A percentile compares a stretch with the other conserved stretches of the same genome.
Evolutionary conservation across 35 echinoderm and acorn worm species (phyloP).

Genomic region (Ophiothrix spiculata): DNA sequence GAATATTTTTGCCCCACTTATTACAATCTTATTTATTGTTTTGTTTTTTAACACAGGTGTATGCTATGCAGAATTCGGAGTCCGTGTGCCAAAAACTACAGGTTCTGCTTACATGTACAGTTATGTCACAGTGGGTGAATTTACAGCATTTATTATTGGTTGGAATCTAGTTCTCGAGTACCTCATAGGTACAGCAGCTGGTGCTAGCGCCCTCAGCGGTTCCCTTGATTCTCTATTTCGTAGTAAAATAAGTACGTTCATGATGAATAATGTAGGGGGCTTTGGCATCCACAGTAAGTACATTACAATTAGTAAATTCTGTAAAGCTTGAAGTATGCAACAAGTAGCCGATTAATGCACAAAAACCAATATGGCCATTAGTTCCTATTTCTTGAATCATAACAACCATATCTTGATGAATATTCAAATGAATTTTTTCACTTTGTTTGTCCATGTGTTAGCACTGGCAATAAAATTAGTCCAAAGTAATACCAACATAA

Average conservation of each 20-base stretch:
- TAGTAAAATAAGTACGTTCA: conserved; percentile 82
- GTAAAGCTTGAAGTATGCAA: too few species aligned
- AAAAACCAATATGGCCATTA: too few species aligned
- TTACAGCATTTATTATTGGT: conserved; percentile 89
- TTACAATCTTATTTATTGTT: conserved; percentile 1
- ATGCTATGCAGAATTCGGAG: conserved; percentile 97
- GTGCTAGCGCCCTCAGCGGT: conserved; percentile 93
- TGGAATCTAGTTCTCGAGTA: conserved; percentile 98
- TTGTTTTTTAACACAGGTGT: conserved; percentile 66
- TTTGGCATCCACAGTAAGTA: conserved; percentile 96
- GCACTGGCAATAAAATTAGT: too few species aligned
- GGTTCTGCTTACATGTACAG: conserved; percentile 98
- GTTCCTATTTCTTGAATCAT: too few species aligned
- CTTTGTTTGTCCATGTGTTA: too few species aligned
- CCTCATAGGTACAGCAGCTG: conserved; percentile 92
- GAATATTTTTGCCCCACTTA: too few species aligned
- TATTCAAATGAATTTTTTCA: too few species aligned
- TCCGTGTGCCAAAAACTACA: conserved; percentile 93
- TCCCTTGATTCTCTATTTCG: conserved; percentile 80
- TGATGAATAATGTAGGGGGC: conserved; percentile 93
- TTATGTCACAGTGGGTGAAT: conserved; percentile 99
- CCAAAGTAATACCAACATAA: too few species aligned
- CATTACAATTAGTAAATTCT: background rate
- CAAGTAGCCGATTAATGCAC: too few species aligned
- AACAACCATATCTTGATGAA: too few species aligned